A percentile compares a stretch with the other conserved stretches of the same genome.
These are phyloP conservation scores for Sander lucioperca DNA, from an alignment of 2,113 vertebrate species.

Conservation along the genomic window DNA sequence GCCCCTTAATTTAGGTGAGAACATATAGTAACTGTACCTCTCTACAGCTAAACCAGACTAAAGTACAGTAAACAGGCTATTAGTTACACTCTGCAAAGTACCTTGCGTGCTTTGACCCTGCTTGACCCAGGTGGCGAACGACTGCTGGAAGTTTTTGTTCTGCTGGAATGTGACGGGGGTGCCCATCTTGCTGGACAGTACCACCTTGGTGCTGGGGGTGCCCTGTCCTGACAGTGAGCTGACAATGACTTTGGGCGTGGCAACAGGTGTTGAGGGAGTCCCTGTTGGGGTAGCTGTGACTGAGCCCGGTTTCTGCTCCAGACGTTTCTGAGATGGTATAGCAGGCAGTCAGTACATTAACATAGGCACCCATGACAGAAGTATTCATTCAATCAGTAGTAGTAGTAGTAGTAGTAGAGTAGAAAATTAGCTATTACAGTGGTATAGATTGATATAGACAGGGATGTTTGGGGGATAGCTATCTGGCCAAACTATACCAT, in stretches of 20 bases:
- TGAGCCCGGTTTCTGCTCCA: conserved; percentile 92
- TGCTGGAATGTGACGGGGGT: conserved; percentile 98
- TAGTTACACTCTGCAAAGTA: conserved; percentile 64
- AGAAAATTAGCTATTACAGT: not conserved
- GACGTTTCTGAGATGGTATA: conserved; percentile 88
- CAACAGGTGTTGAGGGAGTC: conserved; percentile 82
- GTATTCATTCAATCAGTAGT: not conserved
- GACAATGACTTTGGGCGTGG: conserved; percentile 88
- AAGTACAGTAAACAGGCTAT: not conserved
- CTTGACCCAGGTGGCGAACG: conserved; percentile 98
- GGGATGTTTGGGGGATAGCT: not conserved
- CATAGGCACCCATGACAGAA: not conserved
- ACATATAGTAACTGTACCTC: conserved; percentile 3
- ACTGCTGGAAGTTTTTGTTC: conserved; percentile 99
- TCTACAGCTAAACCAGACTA: not conserved
- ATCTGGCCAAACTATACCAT: not conserved
- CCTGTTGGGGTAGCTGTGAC: conserved; percentile 81
- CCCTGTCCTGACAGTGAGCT: conserved; percentile 86
- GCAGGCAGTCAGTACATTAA: conserved; percentile 6
- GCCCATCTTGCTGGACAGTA: conserved; percentile 95
- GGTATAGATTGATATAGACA: not conserved
- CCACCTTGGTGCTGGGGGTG: conserved; percentile 92
- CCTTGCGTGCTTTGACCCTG: conserved; percentile 96
- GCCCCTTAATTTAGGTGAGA: not conserved
- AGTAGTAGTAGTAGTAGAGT: too few species aligned